Conservation (phyloP, 2,797 vertebrate species). For the Pangasius sanitwongsei region DNA sequence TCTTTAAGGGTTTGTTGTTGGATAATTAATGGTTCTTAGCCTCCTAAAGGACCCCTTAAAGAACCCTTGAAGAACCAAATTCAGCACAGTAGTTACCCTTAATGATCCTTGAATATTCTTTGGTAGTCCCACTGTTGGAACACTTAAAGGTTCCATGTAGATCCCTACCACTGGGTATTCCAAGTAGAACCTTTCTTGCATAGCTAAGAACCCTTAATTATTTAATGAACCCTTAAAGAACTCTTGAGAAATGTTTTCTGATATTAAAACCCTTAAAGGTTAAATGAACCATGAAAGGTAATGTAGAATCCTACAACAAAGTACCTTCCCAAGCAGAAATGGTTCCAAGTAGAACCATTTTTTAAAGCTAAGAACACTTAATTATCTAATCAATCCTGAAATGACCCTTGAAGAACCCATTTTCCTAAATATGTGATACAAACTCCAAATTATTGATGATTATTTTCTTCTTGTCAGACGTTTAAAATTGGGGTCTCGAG, state of each 20-base stretch:
- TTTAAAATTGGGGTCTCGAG: no score
- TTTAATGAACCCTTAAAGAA: background rate
- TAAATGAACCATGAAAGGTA: background rate
- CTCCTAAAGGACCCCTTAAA: background rate
- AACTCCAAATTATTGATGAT: background rate
- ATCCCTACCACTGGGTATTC: background rate
- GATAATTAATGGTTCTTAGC: background rate
- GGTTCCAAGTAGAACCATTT: background rate
- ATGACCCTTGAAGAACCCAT: background rate
- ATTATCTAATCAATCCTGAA: background rate
- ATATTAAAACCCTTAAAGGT: background rate
- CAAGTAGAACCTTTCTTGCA: background rate
- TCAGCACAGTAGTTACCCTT: background rate
- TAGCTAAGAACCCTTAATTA: background rate
- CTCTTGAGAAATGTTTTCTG: background rate
- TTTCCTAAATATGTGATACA: background rate
- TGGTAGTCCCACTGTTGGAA: background rate
- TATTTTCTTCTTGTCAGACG: background rate
- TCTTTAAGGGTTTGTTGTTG: background rate
- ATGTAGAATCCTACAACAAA: background rate
- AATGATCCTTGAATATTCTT: background rate
- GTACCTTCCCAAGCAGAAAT: background rate
- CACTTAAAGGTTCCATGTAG: background rate
- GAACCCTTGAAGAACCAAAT: background rate
- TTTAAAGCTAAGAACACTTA: background rate